Base-by-base conservation (phyloP, 2,888 invertebrate species). In the Plusia festucae region DNA sequence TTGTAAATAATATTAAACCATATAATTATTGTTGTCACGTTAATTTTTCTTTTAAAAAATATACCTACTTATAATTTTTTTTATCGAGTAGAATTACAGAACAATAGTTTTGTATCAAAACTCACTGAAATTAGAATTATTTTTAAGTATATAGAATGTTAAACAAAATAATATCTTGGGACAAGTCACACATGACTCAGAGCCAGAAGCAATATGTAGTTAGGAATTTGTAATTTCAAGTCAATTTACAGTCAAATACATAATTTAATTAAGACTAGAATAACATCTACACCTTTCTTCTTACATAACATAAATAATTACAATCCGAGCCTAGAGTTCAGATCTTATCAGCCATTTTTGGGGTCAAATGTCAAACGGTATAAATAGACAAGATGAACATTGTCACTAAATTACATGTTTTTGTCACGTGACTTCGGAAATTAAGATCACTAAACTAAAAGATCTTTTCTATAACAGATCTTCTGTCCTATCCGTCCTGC, bases 291-390 rank as follows among this genome's bases (percentile, higher is more conserved):
- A n/a, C n/a, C 9, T 18, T 8, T 1, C 3, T 34, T 15, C 15
- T 2, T 40, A 49, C 20, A 9, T 20, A 49, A 18, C 18, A 20
- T 49, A 49, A 49, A 18, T 18, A 18, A n/a, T n/a, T n/a, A n/a
- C n/a, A n/a, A 49, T 49, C 46, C 11, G 46, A 11, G 46, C 18
- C 20, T 20, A 49, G 20, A 9, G 13, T 8, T 32, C 11, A 51
- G 67, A 69, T 73, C 22, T 7, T 66, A 66, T 62, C 66, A 22
- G 30, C 27, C 8, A 57, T 60, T 49, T 61, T 44, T 34, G 32
- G 52, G 72, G 68, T 76, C 76, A 76, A 71, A 68, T 61, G 68
- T 71, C 49, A 71, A 74, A 58, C 46, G 20, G 15, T 60, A 54
- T 57, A 54, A 54, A 67, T 76, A 76, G 49, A 44, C n/a, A 16